Conservation (phyloP, 2,113 vertebrate species). For the Nanger granti region DNA sequence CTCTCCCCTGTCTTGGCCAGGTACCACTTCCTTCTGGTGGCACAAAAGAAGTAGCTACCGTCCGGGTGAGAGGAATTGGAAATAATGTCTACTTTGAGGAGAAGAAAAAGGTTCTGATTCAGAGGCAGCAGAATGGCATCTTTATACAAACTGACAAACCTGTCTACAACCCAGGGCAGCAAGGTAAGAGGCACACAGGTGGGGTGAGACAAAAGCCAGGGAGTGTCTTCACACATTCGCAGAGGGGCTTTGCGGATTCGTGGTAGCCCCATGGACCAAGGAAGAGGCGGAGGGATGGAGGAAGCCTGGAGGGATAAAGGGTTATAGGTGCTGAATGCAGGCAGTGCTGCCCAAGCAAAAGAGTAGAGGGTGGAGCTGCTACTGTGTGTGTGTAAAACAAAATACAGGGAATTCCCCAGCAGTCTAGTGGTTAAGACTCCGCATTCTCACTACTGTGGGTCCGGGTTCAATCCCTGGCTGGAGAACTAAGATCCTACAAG, state of each 20-base stretch:
- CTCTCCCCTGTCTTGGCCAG: background rate
- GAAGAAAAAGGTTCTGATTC: constrained; percentile 71
- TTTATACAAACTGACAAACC: constrained; percentile 78
- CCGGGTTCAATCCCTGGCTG: background rate
- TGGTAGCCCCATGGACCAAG: background rate
- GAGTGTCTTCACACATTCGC: fast-evolving
- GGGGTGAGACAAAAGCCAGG: background rate
- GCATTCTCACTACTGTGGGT: background rate
- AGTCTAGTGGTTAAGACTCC: background rate
- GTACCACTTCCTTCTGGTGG: constrained; percentile 45
- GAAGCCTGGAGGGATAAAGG: background rate
- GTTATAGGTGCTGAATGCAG: background rate
- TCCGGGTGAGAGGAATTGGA: constrained; percentile 23
- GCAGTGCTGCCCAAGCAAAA: background rate
- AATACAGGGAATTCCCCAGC: background rate
- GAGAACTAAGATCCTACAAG: background rate
- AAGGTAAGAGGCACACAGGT: background rate
- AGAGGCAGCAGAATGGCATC: constrained; percentile 45
- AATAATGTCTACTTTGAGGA: constrained; percentile 55
- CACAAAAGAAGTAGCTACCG: constrained; percentile 46
- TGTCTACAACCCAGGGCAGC: constrained; percentile 55
- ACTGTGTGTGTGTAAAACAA: background rate
- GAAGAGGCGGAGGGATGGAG: background rate
- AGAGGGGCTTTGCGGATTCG: background rate
- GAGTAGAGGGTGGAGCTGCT: background rate